Conservation (phyloP, 64 coral and sea anemone genomes). For the Orbicella faveolata region DNA sequence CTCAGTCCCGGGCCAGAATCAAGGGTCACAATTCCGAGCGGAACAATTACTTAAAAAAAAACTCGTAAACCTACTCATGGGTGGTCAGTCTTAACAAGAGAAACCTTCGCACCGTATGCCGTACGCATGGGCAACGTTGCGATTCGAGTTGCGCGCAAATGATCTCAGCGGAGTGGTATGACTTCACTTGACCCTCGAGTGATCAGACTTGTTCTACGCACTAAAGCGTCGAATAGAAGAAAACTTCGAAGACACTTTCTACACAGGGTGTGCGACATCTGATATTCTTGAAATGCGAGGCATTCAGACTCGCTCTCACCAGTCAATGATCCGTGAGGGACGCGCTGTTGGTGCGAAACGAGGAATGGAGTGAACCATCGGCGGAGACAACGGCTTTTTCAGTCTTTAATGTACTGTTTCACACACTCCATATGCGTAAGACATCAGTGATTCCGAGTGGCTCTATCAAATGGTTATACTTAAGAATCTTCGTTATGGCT, state of each 20-base stretch:
- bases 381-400: background rate
- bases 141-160: conserved; percentile 5
- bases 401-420: background rate
- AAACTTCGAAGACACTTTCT: background rate
- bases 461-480: no score
- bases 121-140: conserved; percentile 25
- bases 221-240: background rate
- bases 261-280: background rate
- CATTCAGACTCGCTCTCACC: background rate
- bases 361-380: background rate
- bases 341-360: background rate
- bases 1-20: background rate
- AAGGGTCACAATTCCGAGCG: conserved; percentile 20
- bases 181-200: conserved; percentile 1
- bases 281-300: background rate
- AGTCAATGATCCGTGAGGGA: background rate
- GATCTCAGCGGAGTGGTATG: conserved; percentile 41
- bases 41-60: background rate
- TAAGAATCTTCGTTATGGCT: no score
- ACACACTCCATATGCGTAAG: no score
- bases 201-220: background rate
- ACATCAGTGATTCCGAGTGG: no score
- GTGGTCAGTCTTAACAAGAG: conserved; percentile 7
- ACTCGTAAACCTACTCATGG: conserved; percentile 33
- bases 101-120: background rate